phyloP scores from a whole-genome alignment of 2,797 vertebrate species.

The Poecilia gillii region DNA sequence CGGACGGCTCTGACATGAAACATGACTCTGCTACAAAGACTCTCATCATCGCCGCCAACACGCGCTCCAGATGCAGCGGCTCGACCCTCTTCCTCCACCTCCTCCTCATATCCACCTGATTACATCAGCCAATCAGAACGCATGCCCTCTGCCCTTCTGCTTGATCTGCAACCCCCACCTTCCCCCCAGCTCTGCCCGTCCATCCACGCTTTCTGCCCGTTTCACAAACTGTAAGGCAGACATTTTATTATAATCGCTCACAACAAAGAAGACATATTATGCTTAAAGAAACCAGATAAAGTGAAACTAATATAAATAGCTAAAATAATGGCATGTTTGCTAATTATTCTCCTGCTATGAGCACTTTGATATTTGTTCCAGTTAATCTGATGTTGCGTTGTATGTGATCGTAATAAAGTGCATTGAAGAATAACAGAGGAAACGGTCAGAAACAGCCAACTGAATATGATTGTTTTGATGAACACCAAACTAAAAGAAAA shows the following conservation, averaged over 20 bases:
- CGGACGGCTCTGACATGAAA: conserved; percentile 71
- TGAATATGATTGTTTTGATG: conserved; percentile 8
- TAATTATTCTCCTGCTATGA: not conserved
- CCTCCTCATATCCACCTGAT: conserved; percentile 28
- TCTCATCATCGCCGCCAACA: conserved; percentile 33
- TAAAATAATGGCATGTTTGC: not conserved
- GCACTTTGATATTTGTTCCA: conserved; percentile 7
- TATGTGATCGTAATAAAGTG: not conserved
- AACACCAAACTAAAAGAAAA: not conserved
- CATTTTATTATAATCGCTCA: conserved; percentile 6
- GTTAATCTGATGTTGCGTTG: not conserved
- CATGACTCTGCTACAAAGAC: conserved; percentile 66
- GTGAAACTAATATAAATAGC: not conserved
- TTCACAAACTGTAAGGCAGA: conserved; percentile 34
- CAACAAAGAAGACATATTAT: not conserved
- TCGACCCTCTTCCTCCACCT: conserved; percentile 6
- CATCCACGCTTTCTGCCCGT: not conserved
- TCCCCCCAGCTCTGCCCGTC: conserved; percentile 8
- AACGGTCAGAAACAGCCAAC: not conserved
- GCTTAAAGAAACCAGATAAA: not conserved
- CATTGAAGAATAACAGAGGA: not conserved
- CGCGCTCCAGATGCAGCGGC: conserved; percentile 26
- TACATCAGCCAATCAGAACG: conserved; percentile 58
- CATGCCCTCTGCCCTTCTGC: conserved; percentile 50
- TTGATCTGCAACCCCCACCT: conserved; percentile 33